Evolutionary conservation across 2,113 vertebrate species (phyloP), one percentile per base, ranked within the genome.

Genomic region (Petrocephalus microphthalmus): DNA sequence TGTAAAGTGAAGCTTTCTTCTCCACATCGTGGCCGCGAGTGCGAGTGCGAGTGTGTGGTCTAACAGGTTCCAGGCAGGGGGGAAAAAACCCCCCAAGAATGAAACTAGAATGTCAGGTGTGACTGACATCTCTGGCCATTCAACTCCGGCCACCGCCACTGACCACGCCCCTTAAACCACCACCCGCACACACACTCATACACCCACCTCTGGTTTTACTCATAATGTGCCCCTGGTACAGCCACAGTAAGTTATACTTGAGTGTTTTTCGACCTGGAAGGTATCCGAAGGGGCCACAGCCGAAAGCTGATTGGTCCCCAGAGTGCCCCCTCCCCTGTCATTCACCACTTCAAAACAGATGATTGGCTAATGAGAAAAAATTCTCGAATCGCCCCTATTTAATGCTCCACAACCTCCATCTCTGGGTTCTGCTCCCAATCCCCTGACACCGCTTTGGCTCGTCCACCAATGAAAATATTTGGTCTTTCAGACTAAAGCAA

Each of bases 91-190:
- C 37, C 83, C 5, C 51, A 29, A 54, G 84, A 54, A 54, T 85
- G 25, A 56, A 54, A 56, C 52, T 54, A 37, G n/a, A 85, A 53
- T 54, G 52, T 85, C 84, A 85, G 84, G 84, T 85, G 51, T 85
- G 29, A 85, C 83, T 25, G 29, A 85, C 83, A 29, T 33, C 84
- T 85, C 51, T 85, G 84, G 45, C 83, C 83, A 51, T 1, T 85
- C 11, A n/a, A 22, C 22, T 52, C 45, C 17, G 47, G 82, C n/a
- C 49, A 25, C 29, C n/a, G 56, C 0, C 84, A 85, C 22, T 10
- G 45, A 15, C 42, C 81, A 45, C 19, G 17, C 42, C 45, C 81
- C 81, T 49, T 47, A 45, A 47, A 13, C 78, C 33, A 17, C 25
- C 19, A 37, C 15, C 33, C 57, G 67, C 17, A 45, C 29, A 81